These are phyloP conservation scores for Watsonalla binaria DNA, from an alignment of 2,888 invertebrate genomes.

Conservation along the genomic window DNA sequence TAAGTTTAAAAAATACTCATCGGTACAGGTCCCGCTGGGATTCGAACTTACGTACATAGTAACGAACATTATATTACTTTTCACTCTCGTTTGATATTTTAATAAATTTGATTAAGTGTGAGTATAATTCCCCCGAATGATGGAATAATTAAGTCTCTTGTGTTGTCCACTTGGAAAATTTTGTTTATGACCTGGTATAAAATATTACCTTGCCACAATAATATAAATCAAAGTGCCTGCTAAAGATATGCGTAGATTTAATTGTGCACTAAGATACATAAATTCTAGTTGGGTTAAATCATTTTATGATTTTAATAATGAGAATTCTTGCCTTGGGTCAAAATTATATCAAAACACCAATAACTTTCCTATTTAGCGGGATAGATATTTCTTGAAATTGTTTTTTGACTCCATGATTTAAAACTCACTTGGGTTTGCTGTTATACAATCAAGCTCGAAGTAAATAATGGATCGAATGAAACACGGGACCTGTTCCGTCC, in stretches of 20 bases:
- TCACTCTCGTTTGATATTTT: conserved; percentile 31
- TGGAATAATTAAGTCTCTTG: conserved; percentile 58
- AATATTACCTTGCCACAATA: conserved; percentile 41
- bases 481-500: conserved; percentile 58
- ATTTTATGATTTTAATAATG: conserved; percentile 4
- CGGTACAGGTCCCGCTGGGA: no score
- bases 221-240: conserved; percentile 52
- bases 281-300: conserved; percentile 22
- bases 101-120: conserved; percentile 51
- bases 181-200: conserved; percentile 54
- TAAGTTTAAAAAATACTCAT: no score
- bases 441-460: conserved; percentile 39
- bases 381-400: not conserved
- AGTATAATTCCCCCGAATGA: conserved; percentile 45
- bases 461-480: conserved; percentile 63
- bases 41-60: no score
- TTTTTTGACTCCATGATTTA: not conserved
- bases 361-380: no score
- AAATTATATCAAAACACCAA: no score
- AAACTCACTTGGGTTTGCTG: conserved; percentile 4
- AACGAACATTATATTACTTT: no score
- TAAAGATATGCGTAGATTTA: conserved; percentile 41
- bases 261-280: conserved; percentile 35
- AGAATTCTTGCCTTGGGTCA: not conserved
- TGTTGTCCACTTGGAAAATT: conserved; percentile 39